Base-by-base conservation (phyloP, 2,888 invertebrate genomes). In the Erynnis tages region DNA sequence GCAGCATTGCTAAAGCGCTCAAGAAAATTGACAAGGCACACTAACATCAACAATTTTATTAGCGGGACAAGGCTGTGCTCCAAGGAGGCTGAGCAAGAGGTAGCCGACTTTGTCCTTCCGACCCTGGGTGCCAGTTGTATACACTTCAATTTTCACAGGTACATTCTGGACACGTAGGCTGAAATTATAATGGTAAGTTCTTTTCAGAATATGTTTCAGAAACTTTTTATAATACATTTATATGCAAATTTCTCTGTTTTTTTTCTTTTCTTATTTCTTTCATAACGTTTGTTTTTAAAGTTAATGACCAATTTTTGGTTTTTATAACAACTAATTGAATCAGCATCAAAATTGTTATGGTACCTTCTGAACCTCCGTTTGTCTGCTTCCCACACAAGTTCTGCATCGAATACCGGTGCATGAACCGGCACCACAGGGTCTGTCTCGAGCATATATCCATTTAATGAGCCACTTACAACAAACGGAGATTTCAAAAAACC, bases 321-420 rank as follows among this genome's bases (percentile, higher is more conserved):
- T n/a, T n/a, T n/a, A n/a, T n/a, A n/a, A n/a, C n/a, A n/a, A n/a
- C n/a, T n/a, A n/a, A n/a, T n/a, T n/a, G n/a, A n/a, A n/a, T n/a
- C n/a, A n/a, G n/a, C n/a, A n/a, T n/a, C n/a, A n/a, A n/a, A n/a
- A n/a, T n/a, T n/a, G n/a, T n/a, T n/a, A n/a, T n/a, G n/a, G n/a
- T 76, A 93, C 93, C 92, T 92, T 64, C 94, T 91, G 60, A 95
- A 88, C 54, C 92, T 90, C 61, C 91, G 91, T 78, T 94, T 93
- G 61, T 94, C 93, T 1, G 93, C 93, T 75, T 95, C 94, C 95
- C 95, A 96, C 44, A 94, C 92, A 49, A 95, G 91, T 71, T 95
- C 94, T 14, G 93, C 93, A 57, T 93, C 92, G 70, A 95, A 94
- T 35, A 91, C 79, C 0, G 94, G 93, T 49, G 90, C 81, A 38